Evolutionary conservation across 2,797 vertebrate genomes (phyloP).

Genomic region (Bradypus variegatus): DNA sequence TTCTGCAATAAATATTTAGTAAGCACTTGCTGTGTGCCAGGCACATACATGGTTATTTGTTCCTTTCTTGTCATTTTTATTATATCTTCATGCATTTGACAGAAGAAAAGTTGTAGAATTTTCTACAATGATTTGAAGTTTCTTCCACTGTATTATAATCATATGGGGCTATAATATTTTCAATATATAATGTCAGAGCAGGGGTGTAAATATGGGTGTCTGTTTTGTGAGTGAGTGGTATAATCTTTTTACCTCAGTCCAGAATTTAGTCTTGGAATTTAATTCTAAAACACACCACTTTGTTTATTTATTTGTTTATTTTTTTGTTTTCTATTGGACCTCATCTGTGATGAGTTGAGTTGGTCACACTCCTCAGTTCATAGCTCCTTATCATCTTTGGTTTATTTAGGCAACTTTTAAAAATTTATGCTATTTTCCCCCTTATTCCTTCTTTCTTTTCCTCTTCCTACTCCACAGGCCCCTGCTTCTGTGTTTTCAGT

Average conservation of each 20-base stretch:
- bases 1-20: background rate
- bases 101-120: conserved; percentile 31
- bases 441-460: background rate
- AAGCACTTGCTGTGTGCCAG: background rate
- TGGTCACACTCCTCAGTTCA: background rate
- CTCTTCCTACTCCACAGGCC: background rate
- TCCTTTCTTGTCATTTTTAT: conserved; percentile 17
- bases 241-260: conserved; percentile 38
- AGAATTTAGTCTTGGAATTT: conserved; percentile 35
- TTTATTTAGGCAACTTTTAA: background rate
- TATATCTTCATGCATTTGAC: conserved; percentile 37
- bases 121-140: conserved; percentile 17
- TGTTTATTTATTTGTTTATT: background rate
- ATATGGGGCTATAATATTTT: conserved; percentile 22
- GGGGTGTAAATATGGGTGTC: conserved; percentile 41
- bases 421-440: background rate
- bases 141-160: conserved; percentile 34
- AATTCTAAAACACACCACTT: conserved; percentile 56
- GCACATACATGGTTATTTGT: background rate
- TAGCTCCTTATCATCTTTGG: background rate
- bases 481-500: background rate
- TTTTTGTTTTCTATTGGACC: background rate
- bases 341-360: background rate
- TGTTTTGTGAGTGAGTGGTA: conserved; percentile 50
- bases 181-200: conserved; percentile 44